phyloP scores from a whole-genome alignment of 2,797 vertebrate genomes.

The Hoplostethus mediterraneus region DNA sequence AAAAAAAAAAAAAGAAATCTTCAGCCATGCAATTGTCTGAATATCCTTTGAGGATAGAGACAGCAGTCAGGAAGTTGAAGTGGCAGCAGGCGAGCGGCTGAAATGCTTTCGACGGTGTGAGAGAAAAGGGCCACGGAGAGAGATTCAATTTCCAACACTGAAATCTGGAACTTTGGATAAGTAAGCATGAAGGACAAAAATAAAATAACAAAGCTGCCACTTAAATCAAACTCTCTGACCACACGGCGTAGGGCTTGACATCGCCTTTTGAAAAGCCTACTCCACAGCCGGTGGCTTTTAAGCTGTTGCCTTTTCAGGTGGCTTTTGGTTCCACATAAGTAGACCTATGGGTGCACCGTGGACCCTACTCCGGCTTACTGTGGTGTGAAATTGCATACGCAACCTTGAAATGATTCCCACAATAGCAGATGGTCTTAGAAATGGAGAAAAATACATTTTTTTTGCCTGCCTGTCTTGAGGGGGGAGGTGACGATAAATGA shows the following conservation, averaged over 20 bases:
- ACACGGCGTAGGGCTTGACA: conserved; percentile 44
- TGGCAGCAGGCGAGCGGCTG: conserved; percentile 18
- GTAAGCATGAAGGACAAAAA: conserved; percentile 53
- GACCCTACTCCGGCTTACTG: conserved; percentile 72
- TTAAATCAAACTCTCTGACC: conserved; percentile 46
- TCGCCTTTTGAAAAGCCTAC: conserved; percentile 42
- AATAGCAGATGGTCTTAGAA: conserved; percentile 77
- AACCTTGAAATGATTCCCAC: conserved; percentile 83
- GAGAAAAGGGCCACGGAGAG: conserved; percentile 1
- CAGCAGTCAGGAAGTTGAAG: conserved; percentile 28
- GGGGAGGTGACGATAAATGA: conserved; percentile 74
- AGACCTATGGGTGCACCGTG: conserved; percentile 68
- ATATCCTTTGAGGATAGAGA: conserved; percentile 34
- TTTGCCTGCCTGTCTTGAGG: conserved; percentile 47
- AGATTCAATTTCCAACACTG: conserved; percentile 51
- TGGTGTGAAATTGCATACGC: conserved; percentile 83
- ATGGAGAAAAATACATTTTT: conserved; percentile 62
- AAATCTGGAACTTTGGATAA: conserved; percentile 46
- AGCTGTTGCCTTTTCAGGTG: conserved; percentile 61
- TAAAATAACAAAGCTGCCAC: conserved; percentile 23
- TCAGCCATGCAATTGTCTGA: conserved; percentile 26
- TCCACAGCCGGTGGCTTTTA: conserved; percentile 32
- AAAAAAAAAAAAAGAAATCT: not conserved
- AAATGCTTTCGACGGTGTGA: conserved; percentile 7
- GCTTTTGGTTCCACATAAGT: conserved; percentile 69